phyloP scores from a whole-genome alignment of 2,888 invertebrate genomes.

The Mesorhabditis belari region DNA sequence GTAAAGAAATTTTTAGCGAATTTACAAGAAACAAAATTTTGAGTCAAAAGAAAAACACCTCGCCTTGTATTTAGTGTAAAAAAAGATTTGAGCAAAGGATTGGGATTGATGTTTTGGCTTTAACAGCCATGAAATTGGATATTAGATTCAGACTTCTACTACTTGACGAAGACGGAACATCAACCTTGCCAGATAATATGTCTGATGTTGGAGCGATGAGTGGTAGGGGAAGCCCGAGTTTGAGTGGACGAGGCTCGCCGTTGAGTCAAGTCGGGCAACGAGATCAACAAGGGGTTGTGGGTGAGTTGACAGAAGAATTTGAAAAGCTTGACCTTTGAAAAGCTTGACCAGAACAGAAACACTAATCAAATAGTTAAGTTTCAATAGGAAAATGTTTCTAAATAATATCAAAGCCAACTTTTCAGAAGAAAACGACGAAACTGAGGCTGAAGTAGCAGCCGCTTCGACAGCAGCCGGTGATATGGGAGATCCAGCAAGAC shows the following conservation, averaged over 20 bases:
- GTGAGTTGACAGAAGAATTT: conserved; percentile 34
- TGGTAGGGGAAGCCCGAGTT: conserved; percentile 62
- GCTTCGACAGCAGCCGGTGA: conserved; percentile 18
- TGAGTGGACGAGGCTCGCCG: conserved; percentile 74
- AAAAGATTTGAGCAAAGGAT: too few species aligned
- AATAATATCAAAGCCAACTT: not conserved
- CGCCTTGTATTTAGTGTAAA: too few species aligned
- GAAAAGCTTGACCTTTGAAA: too few species aligned
- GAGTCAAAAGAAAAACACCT: too few species aligned
- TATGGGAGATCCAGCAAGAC: conserved; percentile 8
- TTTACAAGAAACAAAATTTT: too few species aligned
- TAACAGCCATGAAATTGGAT: too few species aligned
- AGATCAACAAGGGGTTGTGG: conserved; percentile 11
- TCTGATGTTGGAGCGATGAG: conserved; percentile 71
- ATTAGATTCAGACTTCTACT: conserved; percentile 10
- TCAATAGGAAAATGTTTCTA: not conserved
- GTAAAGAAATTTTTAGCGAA: too few species aligned
- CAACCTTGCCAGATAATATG: conserved; percentile 67
- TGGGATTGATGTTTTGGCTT: too few species aligned
- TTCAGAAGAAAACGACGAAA: conserved; percentile 1
- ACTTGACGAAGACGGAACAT: conserved; percentile 32
- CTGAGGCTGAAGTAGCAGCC: conserved; percentile 7
- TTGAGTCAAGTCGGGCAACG: conserved; percentile 58
- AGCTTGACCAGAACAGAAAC: too few species aligned
- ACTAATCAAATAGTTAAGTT: not conserved